These are phyloP conservation scores for Steinernema feltiae DNA, from an alignment of 1,140 invertebrate species.

Conservation along the genomic window DNA sequence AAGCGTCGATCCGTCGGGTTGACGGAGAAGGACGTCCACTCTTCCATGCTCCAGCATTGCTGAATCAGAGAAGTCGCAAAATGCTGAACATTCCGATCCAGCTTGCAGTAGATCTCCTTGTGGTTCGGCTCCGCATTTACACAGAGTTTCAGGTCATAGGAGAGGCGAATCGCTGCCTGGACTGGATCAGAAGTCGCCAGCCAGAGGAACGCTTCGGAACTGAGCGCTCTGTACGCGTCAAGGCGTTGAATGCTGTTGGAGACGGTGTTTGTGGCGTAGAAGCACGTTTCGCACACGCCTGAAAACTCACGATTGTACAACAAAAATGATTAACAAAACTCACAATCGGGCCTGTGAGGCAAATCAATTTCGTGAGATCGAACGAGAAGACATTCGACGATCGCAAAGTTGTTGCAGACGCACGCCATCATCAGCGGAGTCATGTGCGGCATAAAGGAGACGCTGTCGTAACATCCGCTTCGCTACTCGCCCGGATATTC, in stretches of 20 bases:
- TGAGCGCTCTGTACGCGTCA: conserved; percentile 82
- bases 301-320: neutral
- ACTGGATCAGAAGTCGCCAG: conserved; percentile 85
- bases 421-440: conserved; percentile 57
- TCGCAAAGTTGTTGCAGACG: conserved; percentile 55
- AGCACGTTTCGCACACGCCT: conserved; percentile 15
- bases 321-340: conserved; percentile 16
- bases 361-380: conserved; percentile 40
- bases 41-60: conserved; percentile 31
- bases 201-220: conserved; percentile 80
- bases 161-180: conserved; percentile 21
- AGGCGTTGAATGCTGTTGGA: conserved; percentile 63
- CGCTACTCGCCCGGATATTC: conserved; percentile 39
- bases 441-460: conserved; percentile 52
- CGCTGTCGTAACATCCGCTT: conserved; percentile 32
- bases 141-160: conserved; percentile 13
- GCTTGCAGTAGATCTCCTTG: conserved; percentile 23
- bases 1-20: conserved; percentile 17
- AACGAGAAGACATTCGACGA: conserved; percentile 53
- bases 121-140: neutral
- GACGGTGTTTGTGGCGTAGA: conserved; percentile 10
- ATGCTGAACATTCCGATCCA: conserved; percentile 38
- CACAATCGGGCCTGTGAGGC: conserved; percentile 47
- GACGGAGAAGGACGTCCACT: conserved; percentile 24
- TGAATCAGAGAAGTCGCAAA: conserved; percentile 22